phyloP scores from a whole-genome alignment of 2,888 invertebrate genomes.

The Glyphotaelius pellucidus region DNA sequence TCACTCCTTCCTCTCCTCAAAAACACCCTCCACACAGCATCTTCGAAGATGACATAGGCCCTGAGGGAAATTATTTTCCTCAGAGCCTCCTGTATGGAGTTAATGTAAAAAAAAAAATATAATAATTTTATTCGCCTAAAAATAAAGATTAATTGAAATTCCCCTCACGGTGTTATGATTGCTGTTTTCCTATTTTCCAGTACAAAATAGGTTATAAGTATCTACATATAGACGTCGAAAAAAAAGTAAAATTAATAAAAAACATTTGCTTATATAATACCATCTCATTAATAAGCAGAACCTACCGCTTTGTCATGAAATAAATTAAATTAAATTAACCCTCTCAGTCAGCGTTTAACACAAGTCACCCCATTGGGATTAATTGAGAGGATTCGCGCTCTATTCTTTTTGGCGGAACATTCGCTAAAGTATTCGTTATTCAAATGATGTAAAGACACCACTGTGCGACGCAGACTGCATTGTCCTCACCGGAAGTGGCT shows the following conservation, averaged over 20 bases:
- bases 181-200: not conserved
- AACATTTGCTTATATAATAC: not conserved
- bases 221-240: not conserved
- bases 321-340: constrained; percentile 50
- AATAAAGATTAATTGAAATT: no score
- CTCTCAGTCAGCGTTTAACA: constrained; percentile 37
- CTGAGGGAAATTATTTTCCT: no score
- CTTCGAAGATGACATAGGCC: no score
- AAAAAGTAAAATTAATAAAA: not conserved
- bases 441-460: constrained; percentile 33
- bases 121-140: no score
- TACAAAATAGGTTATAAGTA: not conserved
- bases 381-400: constrained; percentile 3
- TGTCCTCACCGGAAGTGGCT: constrained; percentile 54
- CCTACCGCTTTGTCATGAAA: not conserved
- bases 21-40: no score
- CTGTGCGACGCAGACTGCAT: constrained; percentile 23
- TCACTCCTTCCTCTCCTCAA: no score
- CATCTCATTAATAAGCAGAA: not conserved
- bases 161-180: not conserved
- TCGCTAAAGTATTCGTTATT: constrained; percentile 13
- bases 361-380: constrained; percentile 47
- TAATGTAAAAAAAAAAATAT: no score
- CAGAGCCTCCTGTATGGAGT: no score
- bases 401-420: constrained; percentile 15